A percentile compares a stretch with the other conserved stretches of the same genome.
Conservation (phyloP, 2,888 invertebrate species). For the Pseudeuparius sepicola region DNA sequence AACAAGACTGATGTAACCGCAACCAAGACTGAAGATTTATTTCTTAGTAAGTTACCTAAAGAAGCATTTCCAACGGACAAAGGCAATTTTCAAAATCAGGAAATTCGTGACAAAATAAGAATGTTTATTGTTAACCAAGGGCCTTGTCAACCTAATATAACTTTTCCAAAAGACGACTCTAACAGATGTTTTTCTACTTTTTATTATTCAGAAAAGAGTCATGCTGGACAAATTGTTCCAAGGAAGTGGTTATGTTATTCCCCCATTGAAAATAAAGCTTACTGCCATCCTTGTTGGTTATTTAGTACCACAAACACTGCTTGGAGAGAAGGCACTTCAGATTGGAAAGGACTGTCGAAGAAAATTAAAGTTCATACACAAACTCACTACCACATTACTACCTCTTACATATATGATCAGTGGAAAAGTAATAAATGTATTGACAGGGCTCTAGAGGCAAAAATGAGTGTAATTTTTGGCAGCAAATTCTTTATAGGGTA, state of each 20-base stretch:
- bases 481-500: slow-evolving; percentile 17
- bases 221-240: no score
- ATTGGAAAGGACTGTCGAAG: slow-evolving; percentile 22
- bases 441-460: slow-evolving; percentile 18
- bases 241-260: slow-evolving; percentile 23
- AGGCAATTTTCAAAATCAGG: no score
- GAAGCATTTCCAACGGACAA: no score
- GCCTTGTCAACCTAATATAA: no score
- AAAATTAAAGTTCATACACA: slow-evolving; percentile 14
- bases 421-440: slow-evolving; percentile 22
- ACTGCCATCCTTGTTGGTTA: slow-evolving; percentile 23
- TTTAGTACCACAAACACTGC: slow-evolving; percentile 10
- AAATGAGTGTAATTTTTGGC: slow-evolving; percentile 20
- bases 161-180: no score
- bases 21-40: no score
- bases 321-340: slow-evolving; percentile 16
- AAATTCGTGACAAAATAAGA: no score
- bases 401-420: slow-evolving; percentile 7
- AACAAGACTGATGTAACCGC: no score
- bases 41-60: no score
- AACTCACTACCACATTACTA: slow-evolving; percentile 5
- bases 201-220: no score
- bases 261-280: slow-evolving; percentile 20
- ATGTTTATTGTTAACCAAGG: no score
- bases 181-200: no score